These are phyloP conservation scores for Liodrosophila aerea DNA, from an alignment of 2,888 invertebrate species.

Conservation along the genomic window DNA sequence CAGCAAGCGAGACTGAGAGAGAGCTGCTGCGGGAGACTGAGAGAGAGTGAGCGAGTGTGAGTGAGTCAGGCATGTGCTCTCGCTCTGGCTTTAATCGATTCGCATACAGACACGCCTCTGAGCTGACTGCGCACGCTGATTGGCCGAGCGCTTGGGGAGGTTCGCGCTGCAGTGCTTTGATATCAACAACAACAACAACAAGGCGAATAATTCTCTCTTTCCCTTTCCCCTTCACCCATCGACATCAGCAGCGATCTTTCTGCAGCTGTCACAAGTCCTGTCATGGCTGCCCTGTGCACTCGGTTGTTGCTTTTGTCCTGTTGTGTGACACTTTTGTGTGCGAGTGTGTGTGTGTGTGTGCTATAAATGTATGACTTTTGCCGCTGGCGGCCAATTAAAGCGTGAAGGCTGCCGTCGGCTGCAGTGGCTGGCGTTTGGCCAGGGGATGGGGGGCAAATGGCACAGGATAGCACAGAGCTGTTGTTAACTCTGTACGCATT, in stretches of 20 bases:
- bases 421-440: conserved; percentile 25
- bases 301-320: conserved; percentile 30
- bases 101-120: conserved; percentile 50
- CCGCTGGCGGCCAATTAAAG: conserved; percentile 80
- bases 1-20: conserved; percentile 13
- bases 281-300: conserved; percentile 40
- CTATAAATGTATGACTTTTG: conserved; percentile 72
- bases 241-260: conserved; percentile 37
- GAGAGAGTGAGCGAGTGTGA: conserved; percentile 20
- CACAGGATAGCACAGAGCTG: conserved; percentile 50
- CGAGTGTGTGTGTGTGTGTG: conserved; percentile 40
- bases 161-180: conserved; percentile 56
- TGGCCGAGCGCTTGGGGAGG: conserved; percentile 62
- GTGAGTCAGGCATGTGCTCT: conserved; percentile 12
- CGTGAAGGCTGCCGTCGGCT: conserved; percentile 81
- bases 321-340: conserved; percentile 30
- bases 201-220: too few species aligned
- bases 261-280: conserved; percentile 66
- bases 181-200: conserved; percentile 54
- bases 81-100: conserved; percentile 55
- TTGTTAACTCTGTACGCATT: conserved; percentile 57
- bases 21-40: conserved; percentile 12
- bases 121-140: conserved; percentile 54
- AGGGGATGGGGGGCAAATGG: conserved; percentile 12
- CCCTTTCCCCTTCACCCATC: too few species aligned